These are phyloP conservation scores for Calliphora vicina DNA, from an alignment of 1,140 invertebrate species.

Conservation along the genomic window DNA sequence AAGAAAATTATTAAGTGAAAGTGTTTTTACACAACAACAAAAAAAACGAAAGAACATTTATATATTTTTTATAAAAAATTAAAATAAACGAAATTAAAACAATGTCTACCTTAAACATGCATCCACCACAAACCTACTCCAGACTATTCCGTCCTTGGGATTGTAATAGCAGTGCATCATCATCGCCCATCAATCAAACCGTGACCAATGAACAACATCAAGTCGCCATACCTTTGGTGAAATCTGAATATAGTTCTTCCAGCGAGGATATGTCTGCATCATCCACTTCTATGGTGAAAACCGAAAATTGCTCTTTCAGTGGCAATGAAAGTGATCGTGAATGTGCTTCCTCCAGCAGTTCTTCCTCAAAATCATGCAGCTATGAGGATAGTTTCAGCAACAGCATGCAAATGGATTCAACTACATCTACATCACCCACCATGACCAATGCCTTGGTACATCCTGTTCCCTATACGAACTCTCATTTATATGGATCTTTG, in stretches of 20 bases:
- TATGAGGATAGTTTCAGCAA: constrained; percentile 51
- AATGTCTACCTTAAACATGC: constrained; percentile 58
- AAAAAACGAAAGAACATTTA: neutral
- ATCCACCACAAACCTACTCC: constrained; percentile 62
- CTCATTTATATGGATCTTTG: neutral
- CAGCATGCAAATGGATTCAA: constrained; percentile 38
- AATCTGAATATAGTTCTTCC: constrained; percentile 4
- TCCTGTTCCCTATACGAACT: constrained; percentile 34
- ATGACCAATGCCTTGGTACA: constrained; percentile 29
- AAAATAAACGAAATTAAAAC: neutral
- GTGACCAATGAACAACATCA: neutral
- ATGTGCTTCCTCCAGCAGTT: constrained; percentile 43
- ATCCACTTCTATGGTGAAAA: neutral
- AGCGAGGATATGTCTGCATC: constrained; percentile 9
- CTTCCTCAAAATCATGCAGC: constrained; percentile 45
- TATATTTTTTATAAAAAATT: neutral
- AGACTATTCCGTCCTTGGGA: constrained; percentile 63
- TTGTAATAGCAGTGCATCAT: constrained; percentile 32
- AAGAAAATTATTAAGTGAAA: constrained; percentile 12
- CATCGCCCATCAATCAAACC: neutral
- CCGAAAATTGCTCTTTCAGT: constrained; percentile 35
- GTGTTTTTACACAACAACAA: constrained; percentile 15
- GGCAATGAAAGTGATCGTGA: constrained; percentile 54
- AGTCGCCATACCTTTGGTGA: neutral
- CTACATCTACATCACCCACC: constrained; percentile 48